Conservation (phyloP, 2,888 invertebrate species). For the Apeira syringaria region DNA sequence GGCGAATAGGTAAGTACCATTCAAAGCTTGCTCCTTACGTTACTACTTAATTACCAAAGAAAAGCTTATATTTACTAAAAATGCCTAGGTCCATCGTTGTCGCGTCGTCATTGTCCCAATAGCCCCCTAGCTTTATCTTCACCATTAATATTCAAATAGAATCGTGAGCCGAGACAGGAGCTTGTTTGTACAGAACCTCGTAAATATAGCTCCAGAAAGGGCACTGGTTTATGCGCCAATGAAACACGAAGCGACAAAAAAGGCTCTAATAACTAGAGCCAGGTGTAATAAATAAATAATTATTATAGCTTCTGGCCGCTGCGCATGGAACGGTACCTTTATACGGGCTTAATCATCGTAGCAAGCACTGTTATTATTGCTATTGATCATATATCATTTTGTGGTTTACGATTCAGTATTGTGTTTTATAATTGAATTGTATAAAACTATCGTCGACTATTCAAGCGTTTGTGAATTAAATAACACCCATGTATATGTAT, state of each 20-base stretch:
- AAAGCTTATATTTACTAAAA: too few species aligned
- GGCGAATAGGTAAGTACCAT: too few species aligned
- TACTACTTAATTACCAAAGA: too few species aligned
- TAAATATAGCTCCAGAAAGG: constrained; percentile 40
- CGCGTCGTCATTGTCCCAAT: too few species aligned
- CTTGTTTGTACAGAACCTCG: constrained; percentile 26
- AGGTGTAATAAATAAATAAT: constrained; percentile 55
- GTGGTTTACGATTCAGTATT: constrained; percentile 2
- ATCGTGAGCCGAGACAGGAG: constrained; percentile 27
- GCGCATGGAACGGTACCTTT: constrained; percentile 40
- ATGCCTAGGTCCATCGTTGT: too few species aligned
- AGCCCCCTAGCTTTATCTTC: background rate
- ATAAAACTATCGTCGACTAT: too few species aligned
- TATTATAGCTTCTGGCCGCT: constrained; percentile 41
- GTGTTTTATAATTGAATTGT: constrained; percentile 7
- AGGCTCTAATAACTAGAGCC: constrained; percentile 41
- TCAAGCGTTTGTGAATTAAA: too few species aligned
- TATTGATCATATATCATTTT: constrained; percentile 17
- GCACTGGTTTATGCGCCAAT: constrained; percentile 39
- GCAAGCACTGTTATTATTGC: constrained; percentile 24
- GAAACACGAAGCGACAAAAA: constrained; percentile 46
- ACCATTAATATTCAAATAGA: constrained; percentile 28
- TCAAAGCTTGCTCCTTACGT: too few species aligned
- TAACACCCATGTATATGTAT: too few species aligned
- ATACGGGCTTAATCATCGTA: constrained; percentile 33